Base-by-base conservation (phyloP, 2,797 vertebrate species). In the Falco cherrug region DNA sequence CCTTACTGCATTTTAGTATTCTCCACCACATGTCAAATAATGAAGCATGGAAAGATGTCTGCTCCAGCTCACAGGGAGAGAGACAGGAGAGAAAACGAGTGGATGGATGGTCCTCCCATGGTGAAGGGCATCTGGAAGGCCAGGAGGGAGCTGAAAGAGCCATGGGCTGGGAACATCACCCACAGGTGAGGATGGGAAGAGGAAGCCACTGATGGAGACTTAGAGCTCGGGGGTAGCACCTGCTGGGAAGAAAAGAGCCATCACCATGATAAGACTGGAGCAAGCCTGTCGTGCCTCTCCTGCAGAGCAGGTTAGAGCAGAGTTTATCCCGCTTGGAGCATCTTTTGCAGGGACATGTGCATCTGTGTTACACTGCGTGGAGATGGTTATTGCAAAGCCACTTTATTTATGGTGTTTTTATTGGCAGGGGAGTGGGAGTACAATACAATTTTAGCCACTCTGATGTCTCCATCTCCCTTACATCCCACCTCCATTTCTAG, bases 381-480 rank as follows among this genome's bases (percentile, higher is more conserved):
- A 95, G 96, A 93, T 93, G 94, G 96, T 76, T 95, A 97, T 87
- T 94, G 92, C 96, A 95, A 97, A 96, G 96, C 93, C 96, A 94
- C 90, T 97, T 97, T 95, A 97, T 97, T 97, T 97, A 95, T 96
- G 94, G 95, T 95, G 93, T n/a, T 96, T 95, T 97, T 97, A 95
- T 95, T 97, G 95, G 94, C 94, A 97, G 90, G 93, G 97, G 92
- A 96, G 96, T 96, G 95, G 96, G 97, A 96, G 94, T 96, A 94
- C 95, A 97, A 96, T 97, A 97, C 96, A 97, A 95, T 97, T 97
- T 97, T 97, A 97, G 95, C 96, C 95, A 94, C 93, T 93, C 87
- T 94, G 90, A 95, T 97, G 94, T 95, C 94, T 95, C 93, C 6
- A 53, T 96, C 93, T 96, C 92, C 96, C 89, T 96, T 96, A 16